Evolutionary conservation across 64 coral and sea anemone genomes (phyloP).

Genomic region (Montipora efflorescens): DNA sequence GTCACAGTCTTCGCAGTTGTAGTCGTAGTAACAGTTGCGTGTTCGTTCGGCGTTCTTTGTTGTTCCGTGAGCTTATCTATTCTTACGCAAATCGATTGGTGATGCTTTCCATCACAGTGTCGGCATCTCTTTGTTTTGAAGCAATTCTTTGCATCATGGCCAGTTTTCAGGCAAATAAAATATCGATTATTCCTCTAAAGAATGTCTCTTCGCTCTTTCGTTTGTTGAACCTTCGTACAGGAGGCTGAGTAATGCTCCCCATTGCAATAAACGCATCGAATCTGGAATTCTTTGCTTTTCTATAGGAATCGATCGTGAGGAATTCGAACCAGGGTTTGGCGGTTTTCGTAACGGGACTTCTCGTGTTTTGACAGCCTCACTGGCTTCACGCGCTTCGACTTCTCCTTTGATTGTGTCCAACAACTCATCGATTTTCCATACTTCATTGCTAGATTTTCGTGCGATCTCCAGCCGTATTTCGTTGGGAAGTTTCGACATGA

Average conservation of each 20-base stretch:
- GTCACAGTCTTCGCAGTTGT: slow-evolving; percentile 35
- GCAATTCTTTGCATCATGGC: slow-evolving; percentile 57
- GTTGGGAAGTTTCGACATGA: neutral
- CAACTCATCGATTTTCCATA: too few relatives aligned
- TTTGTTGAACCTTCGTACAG: slow-evolving; percentile 34
- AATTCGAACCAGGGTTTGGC: too few relatives aligned
- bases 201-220: slow-evolving; percentile 30
- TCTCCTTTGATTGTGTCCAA: too few relatives aligned
- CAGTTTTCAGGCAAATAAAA: slow-evolving; percentile 53
- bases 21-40: slow-evolving; percentile 12
- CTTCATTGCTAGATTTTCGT: too few relatives aligned
- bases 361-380: too few relatives aligned
- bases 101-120: slow-evolving; percentile 63
- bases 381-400: too few relatives aligned
- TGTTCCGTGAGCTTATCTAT: neutral
- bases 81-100: slow-evolving; percentile 74
- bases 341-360: too few relatives aligned
- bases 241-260: slow-evolving; percentile 72
- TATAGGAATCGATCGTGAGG: too few relatives aligned
- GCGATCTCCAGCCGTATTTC: neutral
- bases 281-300: neutral
- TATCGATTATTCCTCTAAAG: slow-evolving; percentile 26
- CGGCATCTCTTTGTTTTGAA: slow-evolving; percentile 58
- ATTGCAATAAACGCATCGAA: slow-evolving; percentile 60
- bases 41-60: slow-evolving; percentile 18